Conservation (phyloP, 2,113 vertebrate species). For the Chloropsis hardwickii region DNA sequence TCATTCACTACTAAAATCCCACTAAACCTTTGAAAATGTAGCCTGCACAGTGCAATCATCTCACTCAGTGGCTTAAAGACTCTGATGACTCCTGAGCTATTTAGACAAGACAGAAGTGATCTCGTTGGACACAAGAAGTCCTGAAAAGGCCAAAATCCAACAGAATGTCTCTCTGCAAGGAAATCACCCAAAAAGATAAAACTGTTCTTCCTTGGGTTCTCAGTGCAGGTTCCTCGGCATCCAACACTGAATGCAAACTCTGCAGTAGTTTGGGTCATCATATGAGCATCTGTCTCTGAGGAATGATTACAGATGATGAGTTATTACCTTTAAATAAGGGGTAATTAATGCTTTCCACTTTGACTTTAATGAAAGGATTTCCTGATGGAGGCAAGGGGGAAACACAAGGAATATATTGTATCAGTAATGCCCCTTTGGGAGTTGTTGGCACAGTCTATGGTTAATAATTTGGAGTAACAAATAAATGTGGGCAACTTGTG, state of each 20-base stretch:
- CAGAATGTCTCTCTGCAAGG: neutral
- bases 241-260: neutral
- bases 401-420: slow-evolving; percentile 7
- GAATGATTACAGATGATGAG: slow-evolving; percentile 29
- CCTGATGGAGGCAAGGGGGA: neutral
- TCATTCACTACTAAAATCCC: neutral
- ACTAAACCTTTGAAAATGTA: neutral
- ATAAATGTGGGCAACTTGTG: slow-evolving; percentile 45
- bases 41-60: neutral
- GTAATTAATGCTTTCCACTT: slow-evolving; percentile 45
- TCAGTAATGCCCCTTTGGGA: slow-evolving; percentile 10
- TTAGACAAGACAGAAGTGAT: neutral
- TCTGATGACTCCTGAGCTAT: neutral
- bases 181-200: neutral
- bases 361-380: slow-evolving; percentile 31
- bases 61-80: neutral
- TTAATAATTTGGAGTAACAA: slow-evolving; percentile 49
- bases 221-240: neutral
- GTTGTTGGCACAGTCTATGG: slow-evolving; percentile 34
- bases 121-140: neutral
- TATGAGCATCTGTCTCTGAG: neutral
- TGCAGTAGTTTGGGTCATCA: slow-evolving; percentile 6
- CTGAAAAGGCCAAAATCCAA: neutral
- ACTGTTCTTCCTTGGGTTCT: neutral
- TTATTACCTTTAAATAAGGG: slow-evolving; percentile 44